Percentiles rank a stretch among this genome's conserved stretches.
Evolutionary conservation across 2,888 invertebrate genomes (phyloP).

Genomic region (Epirrita christyi): DNA sequence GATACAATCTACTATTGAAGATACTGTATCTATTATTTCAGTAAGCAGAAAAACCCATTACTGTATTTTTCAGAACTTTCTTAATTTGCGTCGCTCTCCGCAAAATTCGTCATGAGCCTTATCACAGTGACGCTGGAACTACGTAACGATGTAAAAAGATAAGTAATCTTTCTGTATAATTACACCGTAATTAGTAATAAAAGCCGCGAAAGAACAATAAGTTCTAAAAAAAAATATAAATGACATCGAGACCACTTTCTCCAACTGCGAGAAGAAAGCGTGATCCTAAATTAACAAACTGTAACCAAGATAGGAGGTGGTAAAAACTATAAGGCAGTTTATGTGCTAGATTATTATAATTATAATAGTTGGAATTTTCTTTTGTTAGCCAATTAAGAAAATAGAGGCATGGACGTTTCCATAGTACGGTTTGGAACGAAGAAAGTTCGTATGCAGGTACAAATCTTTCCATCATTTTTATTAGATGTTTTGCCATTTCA

Average conservation of each 20-base stretch:
- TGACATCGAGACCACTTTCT: slow-evolving; percentile 47
- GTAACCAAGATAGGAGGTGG: slow-evolving; percentile 59
- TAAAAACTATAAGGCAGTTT: slow-evolving; percentile 45
- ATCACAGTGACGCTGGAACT: slow-evolving; percentile 2
- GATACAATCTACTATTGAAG: too few relatives aligned
- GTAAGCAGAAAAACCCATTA: neutral
- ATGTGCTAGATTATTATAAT: slow-evolving; percentile 52
- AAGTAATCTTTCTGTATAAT: slow-evolving; percentile 29
- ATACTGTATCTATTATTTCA: too few relatives aligned
- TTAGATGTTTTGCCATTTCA: too few relatives aligned
- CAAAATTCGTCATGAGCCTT: slow-evolving; percentile 9
- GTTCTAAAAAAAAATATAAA: slow-evolving; percentile 44
- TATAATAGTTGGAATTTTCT: slow-evolving; percentile 46
- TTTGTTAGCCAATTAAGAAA: slow-evolving; percentile 15
- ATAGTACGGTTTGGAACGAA: neutral
- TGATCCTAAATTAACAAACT: slow-evolving; percentile 76
- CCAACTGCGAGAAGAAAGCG: slow-evolving; percentile 76
- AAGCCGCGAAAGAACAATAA: slow-evolving; percentile 37
- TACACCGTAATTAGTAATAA: slow-evolving; percentile 34
- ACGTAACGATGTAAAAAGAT: slow-evolving; percentile 31
- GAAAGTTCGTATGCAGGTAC: too few relatives aligned
- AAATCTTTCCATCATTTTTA: too few relatives aligned
- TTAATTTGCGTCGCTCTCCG: slow-evolving; percentile 6
- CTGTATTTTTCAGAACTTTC: neutral
- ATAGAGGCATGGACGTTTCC: neutral